Evolutionary conservation across 2,113 vertebrate genomes (phyloP).

Genomic region (Fregetta grallaria): DNA sequence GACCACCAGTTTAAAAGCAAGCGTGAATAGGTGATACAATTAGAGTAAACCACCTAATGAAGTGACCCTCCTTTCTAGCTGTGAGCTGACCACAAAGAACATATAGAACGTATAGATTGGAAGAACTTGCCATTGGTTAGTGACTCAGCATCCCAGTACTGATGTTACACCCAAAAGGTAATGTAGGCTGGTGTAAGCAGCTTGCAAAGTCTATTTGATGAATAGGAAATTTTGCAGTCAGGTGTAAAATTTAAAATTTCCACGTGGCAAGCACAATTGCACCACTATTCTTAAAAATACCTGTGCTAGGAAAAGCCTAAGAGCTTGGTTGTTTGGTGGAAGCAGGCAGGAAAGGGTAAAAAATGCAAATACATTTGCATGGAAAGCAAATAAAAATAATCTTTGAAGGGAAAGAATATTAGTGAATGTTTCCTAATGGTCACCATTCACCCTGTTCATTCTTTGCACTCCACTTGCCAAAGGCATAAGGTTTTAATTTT

Average conservation of each 20-base stretch:
- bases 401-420: slow-evolving; percentile 26
- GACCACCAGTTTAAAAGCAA: not conserved
- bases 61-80: not conserved
- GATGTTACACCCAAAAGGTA: not conserved
- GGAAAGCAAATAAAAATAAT: slow-evolving; percentile 32
- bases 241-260: not conserved
- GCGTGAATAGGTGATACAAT: not conserved
- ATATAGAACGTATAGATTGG: not conserved
- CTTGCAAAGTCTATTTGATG: not conserved
- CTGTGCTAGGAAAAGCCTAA: not conserved
- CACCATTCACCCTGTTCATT: not conserved
- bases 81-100: not conserved
- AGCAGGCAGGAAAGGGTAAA: slow-evolving; percentile 7
- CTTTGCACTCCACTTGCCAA: slow-evolving; percentile 33
- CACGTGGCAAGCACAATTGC: not conserved
- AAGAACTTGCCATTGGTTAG: not conserved
- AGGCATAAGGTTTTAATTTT: slow-evolving; percentile 46
- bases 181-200: not conserved
- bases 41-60: not conserved
- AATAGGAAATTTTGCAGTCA: not conserved
- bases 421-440: slow-evolving; percentile 37
- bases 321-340: not conserved
- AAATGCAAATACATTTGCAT: not conserved
- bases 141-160: not conserved
- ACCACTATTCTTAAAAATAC: not conserved